Conservation (phyloP, 2,888 invertebrate species). For the Cosmopolites sordidus region DNA sequence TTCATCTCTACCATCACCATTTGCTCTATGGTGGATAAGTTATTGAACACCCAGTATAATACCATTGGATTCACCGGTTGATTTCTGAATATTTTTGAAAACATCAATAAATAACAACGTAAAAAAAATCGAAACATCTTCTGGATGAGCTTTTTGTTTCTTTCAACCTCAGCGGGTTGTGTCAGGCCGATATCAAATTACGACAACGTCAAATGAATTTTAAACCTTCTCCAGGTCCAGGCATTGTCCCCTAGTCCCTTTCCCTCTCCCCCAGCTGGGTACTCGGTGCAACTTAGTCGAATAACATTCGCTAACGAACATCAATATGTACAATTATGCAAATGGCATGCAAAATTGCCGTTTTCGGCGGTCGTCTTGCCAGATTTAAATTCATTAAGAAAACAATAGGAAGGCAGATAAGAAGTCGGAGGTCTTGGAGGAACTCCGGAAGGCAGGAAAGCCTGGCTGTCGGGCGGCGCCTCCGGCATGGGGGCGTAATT, state of each 20-base stretch:
- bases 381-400: slow-evolving; percentile 48
- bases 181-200: slow-evolving; percentile 37
- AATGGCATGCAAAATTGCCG: slow-evolving; percentile 48
- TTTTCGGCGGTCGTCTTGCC: slow-evolving; percentile 45
- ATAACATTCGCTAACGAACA: slow-evolving; percentile 49
- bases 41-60: too few species aligned
- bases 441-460: neutral
- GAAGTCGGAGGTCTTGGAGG: slow-evolving; percentile 35
- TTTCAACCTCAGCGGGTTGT: slow-evolving; percentile 2
- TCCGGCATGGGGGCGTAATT: neutral
- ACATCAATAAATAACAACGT: too few species aligned
- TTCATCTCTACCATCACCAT: too few species aligned
- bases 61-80: too few species aligned
- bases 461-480: neutral
- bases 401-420: slow-evolving; percentile 48
- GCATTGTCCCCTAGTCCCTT: too few species aligned
- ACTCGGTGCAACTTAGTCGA: slow-evolving; percentile 29
- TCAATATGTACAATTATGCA: slow-evolving; percentile 51
- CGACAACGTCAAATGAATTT: slow-evolving; percentile 37
- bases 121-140: too few species aligned
- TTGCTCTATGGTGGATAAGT: too few species aligned
- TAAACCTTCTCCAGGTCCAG: slow-evolving; percentile 27
- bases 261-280: slow-evolving; percentile 11
- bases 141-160: too few species aligned
- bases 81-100: too few species aligned